phyloP scores from a whole-genome alignment of 2,113 vertebrate species.

The Globicephala melas region DNA sequence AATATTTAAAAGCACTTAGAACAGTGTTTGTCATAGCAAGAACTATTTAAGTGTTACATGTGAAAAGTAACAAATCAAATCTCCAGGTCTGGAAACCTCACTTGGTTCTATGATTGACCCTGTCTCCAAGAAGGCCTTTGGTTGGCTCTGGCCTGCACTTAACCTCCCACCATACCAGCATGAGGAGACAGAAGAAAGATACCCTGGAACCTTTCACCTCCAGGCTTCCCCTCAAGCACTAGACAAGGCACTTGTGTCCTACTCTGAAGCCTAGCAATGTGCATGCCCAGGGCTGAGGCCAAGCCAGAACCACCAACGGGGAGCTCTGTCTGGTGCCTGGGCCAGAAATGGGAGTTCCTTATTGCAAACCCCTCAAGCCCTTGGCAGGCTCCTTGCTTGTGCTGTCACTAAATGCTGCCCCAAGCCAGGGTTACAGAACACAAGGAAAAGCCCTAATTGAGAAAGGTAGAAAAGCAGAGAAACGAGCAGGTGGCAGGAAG shows the following conservation, averaged over 20 bases:
- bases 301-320: background rate
- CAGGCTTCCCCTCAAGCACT: background rate
- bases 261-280: background rate
- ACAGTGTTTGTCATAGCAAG: background rate
- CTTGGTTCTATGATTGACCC: background rate
- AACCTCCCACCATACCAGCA: background rate
- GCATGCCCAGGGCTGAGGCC: background rate
- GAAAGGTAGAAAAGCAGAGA: background rate
- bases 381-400: background rate
- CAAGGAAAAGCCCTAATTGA: background rate
- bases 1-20: slow-evolving; percentile 13
- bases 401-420: background rate
- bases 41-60: background rate
- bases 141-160: background rate
- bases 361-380: background rate
- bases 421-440: background rate
- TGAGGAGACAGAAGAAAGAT: background rate
- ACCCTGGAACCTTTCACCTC: background rate
- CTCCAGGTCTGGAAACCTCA: background rate
- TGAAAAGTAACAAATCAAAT: background rate
- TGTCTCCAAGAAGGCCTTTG: background rate
- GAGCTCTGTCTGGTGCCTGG: background rate
- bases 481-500: background rate
- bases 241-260: background rate
- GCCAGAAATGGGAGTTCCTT: background rate